phyloP scores from a whole-genome alignment of 2,113 vertebrate species.

The Rhabdornis inornatus region DNA sequence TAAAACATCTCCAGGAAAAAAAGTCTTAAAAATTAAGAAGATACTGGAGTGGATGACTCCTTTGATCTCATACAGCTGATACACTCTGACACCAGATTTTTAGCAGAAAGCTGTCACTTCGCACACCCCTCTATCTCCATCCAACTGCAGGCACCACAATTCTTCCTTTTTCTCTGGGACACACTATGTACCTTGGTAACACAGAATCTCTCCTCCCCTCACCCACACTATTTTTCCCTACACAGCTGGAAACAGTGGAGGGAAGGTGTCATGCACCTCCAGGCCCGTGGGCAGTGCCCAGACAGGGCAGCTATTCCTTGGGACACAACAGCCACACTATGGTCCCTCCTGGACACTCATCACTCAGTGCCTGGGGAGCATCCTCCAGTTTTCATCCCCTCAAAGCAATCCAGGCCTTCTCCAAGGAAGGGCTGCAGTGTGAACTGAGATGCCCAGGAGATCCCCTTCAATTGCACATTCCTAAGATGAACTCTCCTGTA shows the following conservation, averaged over 20 bases:
- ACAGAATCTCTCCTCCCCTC: not conserved
- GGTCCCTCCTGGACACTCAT: accelerated
- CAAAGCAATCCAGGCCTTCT: not conserved
- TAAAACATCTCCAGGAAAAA: not conserved
- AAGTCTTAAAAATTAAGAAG: not conserved
- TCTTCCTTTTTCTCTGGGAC: not conserved
- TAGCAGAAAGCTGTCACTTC: not conserved
- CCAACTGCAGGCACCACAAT: not conserved
- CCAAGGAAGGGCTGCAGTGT: not conserved
- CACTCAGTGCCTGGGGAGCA: not conserved
- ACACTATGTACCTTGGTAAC: not conserved
- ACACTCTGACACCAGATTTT: not conserved
- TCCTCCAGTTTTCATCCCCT: not conserved
- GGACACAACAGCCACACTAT: not conserved
- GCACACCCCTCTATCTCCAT: not conserved
- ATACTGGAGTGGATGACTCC: not conserved
- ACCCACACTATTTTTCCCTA: not conserved
- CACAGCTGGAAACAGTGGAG: not conserved
- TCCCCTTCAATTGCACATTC: not conserved
- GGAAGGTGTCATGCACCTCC: accelerated
- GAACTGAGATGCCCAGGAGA: not conserved
- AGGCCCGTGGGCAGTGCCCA: not conserved
- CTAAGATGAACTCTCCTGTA: not conserved
- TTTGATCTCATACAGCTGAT: not conserved
- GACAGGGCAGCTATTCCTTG: not conserved